phyloP scores from a whole-genome alignment of 2,113 vertebrate genomes.

The Eulacestoma nigropectus region DNA sequence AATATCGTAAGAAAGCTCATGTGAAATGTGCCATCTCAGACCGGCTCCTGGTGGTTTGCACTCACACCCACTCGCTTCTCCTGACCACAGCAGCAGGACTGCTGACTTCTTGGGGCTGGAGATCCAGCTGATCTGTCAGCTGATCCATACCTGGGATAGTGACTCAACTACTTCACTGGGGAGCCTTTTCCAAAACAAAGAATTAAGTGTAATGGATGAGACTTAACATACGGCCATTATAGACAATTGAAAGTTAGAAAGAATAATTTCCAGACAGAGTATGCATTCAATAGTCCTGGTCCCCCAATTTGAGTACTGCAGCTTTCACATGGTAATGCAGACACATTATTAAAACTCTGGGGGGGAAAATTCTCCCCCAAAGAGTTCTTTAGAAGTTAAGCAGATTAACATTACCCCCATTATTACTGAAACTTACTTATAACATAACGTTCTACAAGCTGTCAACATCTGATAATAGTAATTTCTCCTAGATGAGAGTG shows the following conservation, averaged over 20 bases:
- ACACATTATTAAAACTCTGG: background rate
- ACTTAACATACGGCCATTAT: background rate
- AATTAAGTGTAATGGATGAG: background rate
- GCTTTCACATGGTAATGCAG: background rate
- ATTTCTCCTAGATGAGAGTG: background rate
- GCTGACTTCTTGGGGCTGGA: background rate
- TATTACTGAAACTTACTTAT: background rate
- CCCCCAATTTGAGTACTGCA: background rate
- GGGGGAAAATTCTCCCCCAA: background rate
- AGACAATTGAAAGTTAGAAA: background rate
- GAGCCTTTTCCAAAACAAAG: background rate
- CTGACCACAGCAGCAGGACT: background rate
- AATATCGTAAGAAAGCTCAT: background rate
- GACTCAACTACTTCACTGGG: background rate
- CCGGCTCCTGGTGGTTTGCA: background rate
- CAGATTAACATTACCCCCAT: background rate
- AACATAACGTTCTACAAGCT: background rate
- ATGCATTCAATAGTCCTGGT: background rate
- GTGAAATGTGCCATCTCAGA: background rate
- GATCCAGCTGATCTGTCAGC: background rate
- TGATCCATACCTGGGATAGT: too few species aligned
- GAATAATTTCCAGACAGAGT: background rate
- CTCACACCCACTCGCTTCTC: accelerated
- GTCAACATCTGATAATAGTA: background rate
- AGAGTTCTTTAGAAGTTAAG: background rate